These are phyloP conservation scores for Xestia xanthographa DNA, from an alignment of 2,888 invertebrate genomes.

Conservation along the genomic window DNA sequence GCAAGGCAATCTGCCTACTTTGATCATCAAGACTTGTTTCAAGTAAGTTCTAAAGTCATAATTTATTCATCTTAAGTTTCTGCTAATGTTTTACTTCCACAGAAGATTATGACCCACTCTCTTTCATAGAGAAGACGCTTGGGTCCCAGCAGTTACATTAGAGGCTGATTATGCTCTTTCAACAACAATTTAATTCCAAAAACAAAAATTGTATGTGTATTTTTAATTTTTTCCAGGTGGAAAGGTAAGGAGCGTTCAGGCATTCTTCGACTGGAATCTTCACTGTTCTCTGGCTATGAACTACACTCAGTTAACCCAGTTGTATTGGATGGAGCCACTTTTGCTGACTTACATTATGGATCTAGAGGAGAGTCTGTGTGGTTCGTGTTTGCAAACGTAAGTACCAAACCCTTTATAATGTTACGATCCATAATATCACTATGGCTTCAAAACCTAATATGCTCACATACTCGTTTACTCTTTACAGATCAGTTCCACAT, in stretches of 20 bases:
- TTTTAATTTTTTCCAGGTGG: constrained; percentile 85
- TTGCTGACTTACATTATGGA: constrained; percentile 91
- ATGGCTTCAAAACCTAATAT: neutral
- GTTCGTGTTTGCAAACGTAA: constrained; percentile 92
- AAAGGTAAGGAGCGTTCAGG: constrained; percentile 91
- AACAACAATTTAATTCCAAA: neutral
- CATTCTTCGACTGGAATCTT: constrained; percentile 91
- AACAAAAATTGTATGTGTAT: neutral
- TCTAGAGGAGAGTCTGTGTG: constrained; percentile 91
- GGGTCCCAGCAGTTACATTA: neutral
- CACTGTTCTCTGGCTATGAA: constrained; percentile 92
- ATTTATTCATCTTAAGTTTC: neutral
- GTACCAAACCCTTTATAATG: constrained; percentile 65
- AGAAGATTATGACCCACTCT: neutral
- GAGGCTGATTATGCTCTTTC: neutral
- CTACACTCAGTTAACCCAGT: constrained; percentile 90
- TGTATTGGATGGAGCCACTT: constrained; percentile 89
- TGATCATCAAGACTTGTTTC: constrained; percentile 92
- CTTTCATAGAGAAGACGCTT: neutral
- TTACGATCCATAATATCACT: neutral
- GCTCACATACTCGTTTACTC: neutral
- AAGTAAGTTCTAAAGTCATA: constrained; percentile 80
- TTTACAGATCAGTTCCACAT: constrained; percentile 89
- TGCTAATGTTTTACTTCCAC: neutral
- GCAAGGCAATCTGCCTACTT: constrained; percentile 92